A percentile compares a stretch with the other conserved stretches of the same genome.
Conservation (phyloP, 2,797 vertebrate genomes). For the Bucorvus abyssinicus region DNA sequence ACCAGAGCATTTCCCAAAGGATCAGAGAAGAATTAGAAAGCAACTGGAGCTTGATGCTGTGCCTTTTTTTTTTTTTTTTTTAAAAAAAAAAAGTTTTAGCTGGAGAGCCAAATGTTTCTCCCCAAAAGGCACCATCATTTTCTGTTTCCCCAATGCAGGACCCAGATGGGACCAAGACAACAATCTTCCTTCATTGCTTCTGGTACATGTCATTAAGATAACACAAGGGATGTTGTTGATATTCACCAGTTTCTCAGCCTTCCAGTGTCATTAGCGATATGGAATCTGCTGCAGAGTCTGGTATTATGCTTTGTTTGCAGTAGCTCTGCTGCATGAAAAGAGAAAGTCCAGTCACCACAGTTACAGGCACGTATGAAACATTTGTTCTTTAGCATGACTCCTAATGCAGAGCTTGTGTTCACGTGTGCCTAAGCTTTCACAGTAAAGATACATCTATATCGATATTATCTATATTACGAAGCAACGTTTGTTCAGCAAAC, state of each 20-base stretch:
- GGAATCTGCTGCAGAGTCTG: background rate
- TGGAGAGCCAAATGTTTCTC: background rate
- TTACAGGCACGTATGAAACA: background rate
- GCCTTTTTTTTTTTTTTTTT: background rate
- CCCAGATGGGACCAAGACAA: constrained; percentile 38
- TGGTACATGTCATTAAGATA: constrained; percentile 49
- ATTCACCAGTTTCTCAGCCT: constrained; percentile 48
- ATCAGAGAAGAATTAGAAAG: background rate
- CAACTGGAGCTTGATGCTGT: background rate
- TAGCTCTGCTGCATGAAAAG: background rate
- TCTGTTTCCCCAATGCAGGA: background rate
- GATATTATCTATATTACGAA: background rate
- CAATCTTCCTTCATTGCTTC: constrained; percentile 25
- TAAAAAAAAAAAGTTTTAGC: background rate
- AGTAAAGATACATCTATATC: background rate
- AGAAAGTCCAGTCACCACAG: background rate
- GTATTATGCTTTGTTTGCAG: background rate
- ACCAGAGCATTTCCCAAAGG: background rate
- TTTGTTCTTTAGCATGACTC: background rate
- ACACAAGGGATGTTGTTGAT: constrained; percentile 43
- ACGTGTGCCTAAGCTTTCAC: background rate
- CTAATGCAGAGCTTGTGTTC: background rate
- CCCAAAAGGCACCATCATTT: background rate
- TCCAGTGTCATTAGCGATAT: background rate
- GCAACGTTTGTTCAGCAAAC: background rate